Conservation (phyloP, 64 coral and sea anemone genomes). For the Astreopora myriophthalma region DNA sequence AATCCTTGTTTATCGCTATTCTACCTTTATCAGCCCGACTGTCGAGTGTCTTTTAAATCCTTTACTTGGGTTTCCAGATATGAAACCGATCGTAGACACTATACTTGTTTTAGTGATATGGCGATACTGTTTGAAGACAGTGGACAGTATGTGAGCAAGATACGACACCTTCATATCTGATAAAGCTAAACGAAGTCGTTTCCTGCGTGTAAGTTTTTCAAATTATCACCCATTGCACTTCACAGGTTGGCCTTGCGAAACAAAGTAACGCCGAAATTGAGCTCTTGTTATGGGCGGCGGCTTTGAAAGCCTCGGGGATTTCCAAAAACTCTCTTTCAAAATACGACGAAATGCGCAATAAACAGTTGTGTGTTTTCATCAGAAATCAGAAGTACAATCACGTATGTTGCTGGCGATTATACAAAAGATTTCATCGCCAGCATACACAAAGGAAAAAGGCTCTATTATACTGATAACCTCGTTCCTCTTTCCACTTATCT, state of each 20-base stretch:
- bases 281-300: constrained; percentile 70
- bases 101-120: constrained; percentile 75
- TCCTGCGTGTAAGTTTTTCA: constrained; percentile 88
- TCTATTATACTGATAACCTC: constrained; percentile 91
- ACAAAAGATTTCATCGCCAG: constrained; percentile 93
- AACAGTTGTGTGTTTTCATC: constrained; percentile 88
- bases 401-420: constrained; percentile 79
- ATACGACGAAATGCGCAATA: constrained; percentile 73
- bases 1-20: constrained; percentile 54
- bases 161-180: constrained; percentile 84
- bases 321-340: constrained; percentile 63
- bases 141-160: constrained; percentile 86
- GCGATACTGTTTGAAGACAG: constrained; percentile 62
- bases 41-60: constrained; percentile 25
- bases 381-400: constrained; percentile 81
- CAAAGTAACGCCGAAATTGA: constrained; percentile 51
- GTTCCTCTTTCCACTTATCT: constrained; percentile 86
- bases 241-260: background rate
- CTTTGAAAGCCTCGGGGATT: constrained; percentile 6
- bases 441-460: constrained; percentile 85
- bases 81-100: constrained; percentile 31
- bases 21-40: constrained; percentile 18
- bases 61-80: constrained; percentile 18
- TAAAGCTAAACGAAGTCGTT: constrained; percentile 77
- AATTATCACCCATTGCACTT: constrained; percentile 80